Evolutionary conservation across 2,888 invertebrate genomes (phyloP).

Genomic region (Ichneumon xanthorius): DNA sequence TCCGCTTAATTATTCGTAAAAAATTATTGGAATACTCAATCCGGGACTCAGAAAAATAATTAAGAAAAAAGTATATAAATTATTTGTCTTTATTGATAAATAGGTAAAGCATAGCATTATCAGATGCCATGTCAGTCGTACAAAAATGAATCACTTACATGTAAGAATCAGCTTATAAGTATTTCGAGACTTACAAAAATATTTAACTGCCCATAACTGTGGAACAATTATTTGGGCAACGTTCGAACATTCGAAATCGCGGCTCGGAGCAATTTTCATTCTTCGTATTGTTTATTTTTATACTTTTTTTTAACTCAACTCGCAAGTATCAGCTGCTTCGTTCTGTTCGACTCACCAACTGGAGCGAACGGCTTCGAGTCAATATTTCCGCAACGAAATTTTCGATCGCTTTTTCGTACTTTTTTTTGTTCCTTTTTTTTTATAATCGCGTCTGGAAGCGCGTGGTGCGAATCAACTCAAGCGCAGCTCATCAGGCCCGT

Average conservation of each 20-base stretch:
- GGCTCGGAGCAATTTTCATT: constrained; percentile 2
- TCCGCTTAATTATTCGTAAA: not conserved
- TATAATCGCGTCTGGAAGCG: not conserved
- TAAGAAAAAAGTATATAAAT: not conserved
- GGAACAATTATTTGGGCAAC: not conserved
- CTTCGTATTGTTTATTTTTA: not conserved
- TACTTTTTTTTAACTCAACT: not conserved
- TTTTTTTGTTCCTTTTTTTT: not conserved
- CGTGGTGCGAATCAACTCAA: constrained; percentile 60
- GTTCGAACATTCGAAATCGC: not conserved
- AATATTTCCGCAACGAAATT: not conserved
- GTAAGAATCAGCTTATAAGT: not conserved
- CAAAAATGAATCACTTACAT: constrained; percentile 1
- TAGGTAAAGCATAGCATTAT: not conserved
- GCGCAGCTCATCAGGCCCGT: constrained; percentile 79
- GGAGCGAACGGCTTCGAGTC: not conserved
- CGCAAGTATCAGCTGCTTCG: not conserved
- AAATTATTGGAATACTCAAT: too few species aligned
- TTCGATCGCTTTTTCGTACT: not conserved
- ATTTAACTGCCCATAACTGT: not conserved
- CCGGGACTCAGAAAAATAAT: not conserved
- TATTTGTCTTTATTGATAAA: not conserved
- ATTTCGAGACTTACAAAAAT: constrained; percentile 1
- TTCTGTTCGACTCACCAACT: not conserved
- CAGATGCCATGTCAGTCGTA: not conserved